These are phyloP conservation scores for Temnothorax unifasciatus DNA, from an alignment of 2,888 invertebrate species.

Conservation along the genomic window DNA sequence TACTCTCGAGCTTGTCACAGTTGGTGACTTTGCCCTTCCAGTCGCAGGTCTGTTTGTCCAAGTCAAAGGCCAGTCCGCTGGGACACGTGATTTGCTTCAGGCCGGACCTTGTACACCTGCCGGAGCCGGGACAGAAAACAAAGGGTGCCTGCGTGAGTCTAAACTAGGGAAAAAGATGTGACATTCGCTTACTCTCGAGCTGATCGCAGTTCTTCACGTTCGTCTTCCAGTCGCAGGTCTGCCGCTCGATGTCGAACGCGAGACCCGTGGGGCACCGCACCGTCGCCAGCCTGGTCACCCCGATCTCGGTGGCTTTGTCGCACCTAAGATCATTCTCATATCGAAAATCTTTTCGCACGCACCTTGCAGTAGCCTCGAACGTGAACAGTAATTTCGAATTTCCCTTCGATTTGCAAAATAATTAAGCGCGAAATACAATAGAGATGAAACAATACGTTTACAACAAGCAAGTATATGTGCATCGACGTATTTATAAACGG, in stretches of 20 bases:
- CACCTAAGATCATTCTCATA: constrained; percentile 88
- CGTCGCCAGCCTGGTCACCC: constrained; percentile 94
- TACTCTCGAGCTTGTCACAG: constrained; percentile 99
- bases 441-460: neutral
- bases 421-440: constrained; percentile 16
- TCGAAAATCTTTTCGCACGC: constrained; percentile 3
- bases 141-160: constrained; percentile 86
- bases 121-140: constrained; percentile 87
- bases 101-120: constrained; percentile 97
- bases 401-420: constrained; percentile 6
- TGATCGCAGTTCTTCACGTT: constrained; percentile 98
- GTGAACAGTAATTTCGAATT: neutral
- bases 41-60: constrained; percentile 99
- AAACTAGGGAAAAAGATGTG: constrained; percentile 34
- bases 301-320: constrained; percentile 96
- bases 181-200: constrained; percentile 93
- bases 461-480: neutral
- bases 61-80: constrained; percentile 98
- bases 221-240: constrained; percentile 98
- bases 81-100: constrained; percentile 99
- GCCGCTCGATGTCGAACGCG: constrained; percentile 97
- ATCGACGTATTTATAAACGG: neutral
- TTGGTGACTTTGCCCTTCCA: constrained; percentile 99
- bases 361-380: neutral
- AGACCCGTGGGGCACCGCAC: constrained; percentile 96